Evolutionary conservation across 2,113 vertebrate genomes (phyloP).

Genomic region (Panthera tigris): DNA sequence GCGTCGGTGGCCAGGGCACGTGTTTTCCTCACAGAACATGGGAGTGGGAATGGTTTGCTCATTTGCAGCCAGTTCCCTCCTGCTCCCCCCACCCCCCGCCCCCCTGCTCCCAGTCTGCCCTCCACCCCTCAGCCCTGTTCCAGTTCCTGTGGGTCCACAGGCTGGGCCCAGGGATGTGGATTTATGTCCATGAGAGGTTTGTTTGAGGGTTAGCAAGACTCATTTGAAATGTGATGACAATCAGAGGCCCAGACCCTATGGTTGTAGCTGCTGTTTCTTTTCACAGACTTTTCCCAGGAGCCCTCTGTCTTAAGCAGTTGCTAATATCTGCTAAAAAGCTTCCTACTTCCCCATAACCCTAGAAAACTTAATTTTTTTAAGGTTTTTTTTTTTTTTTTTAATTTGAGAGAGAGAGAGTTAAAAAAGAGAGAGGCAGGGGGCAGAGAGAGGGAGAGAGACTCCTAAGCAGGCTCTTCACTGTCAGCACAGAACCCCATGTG

Average conservation of each 20-base stretch:
- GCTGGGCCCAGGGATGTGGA: background rate
- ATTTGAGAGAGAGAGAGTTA: too few species aligned
- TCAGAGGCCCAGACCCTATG: background rate
- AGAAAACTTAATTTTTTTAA: background rate
- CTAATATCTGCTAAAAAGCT: background rate
- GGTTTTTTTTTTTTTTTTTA: too few species aligned
- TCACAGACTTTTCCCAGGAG: background rate
- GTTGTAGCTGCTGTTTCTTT: slow-evolving; percentile 52
- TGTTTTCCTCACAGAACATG: slow-evolving; percentile 65
- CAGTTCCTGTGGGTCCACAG: background rate
- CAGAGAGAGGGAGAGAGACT: too few species aligned
- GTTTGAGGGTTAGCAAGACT: slow-evolving; percentile 51
- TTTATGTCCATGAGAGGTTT: background rate
- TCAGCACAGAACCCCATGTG: too few species aligned
- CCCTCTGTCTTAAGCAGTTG: background rate
- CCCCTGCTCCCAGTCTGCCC: background rate
- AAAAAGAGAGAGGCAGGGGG: too few species aligned
- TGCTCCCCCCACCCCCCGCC: background rate
- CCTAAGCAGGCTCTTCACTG: too few species aligned
- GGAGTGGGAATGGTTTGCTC: background rate
- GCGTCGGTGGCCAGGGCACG: slow-evolving; percentile 62
- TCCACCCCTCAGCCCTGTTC: background rate
- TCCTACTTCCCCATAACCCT: background rate
- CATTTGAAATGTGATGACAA: slow-evolving; percentile 42
- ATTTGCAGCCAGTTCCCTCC: background rate